Conservation (phyloP, 2,888 invertebrate genomes). For the Cynaeus angustus region DNA sequence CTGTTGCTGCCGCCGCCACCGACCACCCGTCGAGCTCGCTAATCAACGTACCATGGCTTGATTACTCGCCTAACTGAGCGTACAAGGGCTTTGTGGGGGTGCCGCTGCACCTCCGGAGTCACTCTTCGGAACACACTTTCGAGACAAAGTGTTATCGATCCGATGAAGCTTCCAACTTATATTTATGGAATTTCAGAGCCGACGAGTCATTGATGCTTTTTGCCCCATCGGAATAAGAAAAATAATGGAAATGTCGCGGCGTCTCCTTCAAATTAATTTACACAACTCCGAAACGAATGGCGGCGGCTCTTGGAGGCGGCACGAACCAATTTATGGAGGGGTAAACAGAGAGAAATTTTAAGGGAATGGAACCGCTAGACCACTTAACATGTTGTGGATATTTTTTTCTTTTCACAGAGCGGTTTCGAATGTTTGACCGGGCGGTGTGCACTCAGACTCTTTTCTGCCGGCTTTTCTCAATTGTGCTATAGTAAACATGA, state of each 20-base stretch:
- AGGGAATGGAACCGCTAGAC: background rate
- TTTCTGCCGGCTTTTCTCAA: too few relatives aligned
- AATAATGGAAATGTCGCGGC: constrained; percentile 31
- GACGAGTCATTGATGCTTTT: constrained; percentile 22
- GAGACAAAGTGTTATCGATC: constrained; percentile 40
- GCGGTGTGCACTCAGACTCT: too few relatives aligned
- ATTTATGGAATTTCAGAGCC: constrained; percentile 40
- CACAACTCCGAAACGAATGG: constrained; percentile 15
- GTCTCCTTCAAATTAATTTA: constrained; percentile 30
- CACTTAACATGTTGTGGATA: constrained; percentile 6
- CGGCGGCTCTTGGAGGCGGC: background rate
- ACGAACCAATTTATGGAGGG: constrained; percentile 1
- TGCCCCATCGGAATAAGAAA: constrained; percentile 26
- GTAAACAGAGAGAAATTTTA: constrained; percentile 6
- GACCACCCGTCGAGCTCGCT: constrained; percentile 54
- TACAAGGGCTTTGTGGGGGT: constrained; percentile 49
- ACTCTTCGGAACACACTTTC: constrained; percentile 27
- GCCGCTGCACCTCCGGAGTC: constrained; percentile 33
- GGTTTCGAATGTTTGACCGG: too few relatives aligned
- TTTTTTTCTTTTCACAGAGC: background rate
- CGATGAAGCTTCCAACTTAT: constrained; percentile 17
- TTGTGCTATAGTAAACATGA: too few relatives aligned
- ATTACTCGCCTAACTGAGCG: constrained; percentile 59
- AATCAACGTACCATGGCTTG: constrained; percentile 58
- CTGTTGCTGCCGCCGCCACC: constrained; percentile 46